phyloP scores from a whole-genome alignment of 1,140 invertebrate species.

The Venustaconcha ellipsiformis region DNA sequence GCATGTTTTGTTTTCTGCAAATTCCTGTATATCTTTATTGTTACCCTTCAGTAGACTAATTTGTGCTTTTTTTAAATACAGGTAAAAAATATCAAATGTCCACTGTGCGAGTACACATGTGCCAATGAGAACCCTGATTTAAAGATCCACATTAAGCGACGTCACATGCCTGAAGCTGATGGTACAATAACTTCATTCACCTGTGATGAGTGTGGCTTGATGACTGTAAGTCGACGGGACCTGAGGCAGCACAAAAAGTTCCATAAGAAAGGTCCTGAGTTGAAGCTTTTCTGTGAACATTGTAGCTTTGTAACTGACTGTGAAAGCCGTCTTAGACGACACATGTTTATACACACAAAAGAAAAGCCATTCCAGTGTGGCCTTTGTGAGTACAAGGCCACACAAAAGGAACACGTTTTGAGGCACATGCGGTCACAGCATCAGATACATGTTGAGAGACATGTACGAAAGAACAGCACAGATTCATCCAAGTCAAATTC shows the following conservation, averaged over 20 bases:
- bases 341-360: conserved; percentile 63
- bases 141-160: conserved; percentile 61
- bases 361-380: conserved; percentile 64
- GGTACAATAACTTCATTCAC: conserved; percentile 39
- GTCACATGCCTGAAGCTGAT: conserved; percentile 49
- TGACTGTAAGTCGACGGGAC: conserved; percentile 57
- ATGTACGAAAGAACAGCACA: conserved; percentile 19
- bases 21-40: too few relatives aligned
- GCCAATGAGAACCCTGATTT: conserved; percentile 65
- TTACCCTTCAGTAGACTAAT: too few relatives aligned
- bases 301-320: conserved; percentile 68
- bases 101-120: conserved; percentile 64
- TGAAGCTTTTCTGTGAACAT: conserved; percentile 65
- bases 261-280: conserved; percentile 63
- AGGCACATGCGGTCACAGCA: conserved; percentile 63
- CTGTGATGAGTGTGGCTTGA: conserved; percentile 57
- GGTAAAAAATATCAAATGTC: conserved; percentile 64
- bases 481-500: conserved; percentile 11
- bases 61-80: conserved; percentile 25
- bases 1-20: too few relatives aligned
- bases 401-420: conserved; percentile 65
- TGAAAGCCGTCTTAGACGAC: conserved; percentile 62
- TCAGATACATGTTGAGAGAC: conserved; percentile 50
- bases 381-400: conserved; percentile 59
- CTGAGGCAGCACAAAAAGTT: conserved; percentile 67